Percentiles rank a stretch among this genome's conserved stretches.
These are phyloP conservation scores for Montipora capitata DNA, from an alignment of 92 coral and sea anemone species.

Conservation along the genomic window DNA sequence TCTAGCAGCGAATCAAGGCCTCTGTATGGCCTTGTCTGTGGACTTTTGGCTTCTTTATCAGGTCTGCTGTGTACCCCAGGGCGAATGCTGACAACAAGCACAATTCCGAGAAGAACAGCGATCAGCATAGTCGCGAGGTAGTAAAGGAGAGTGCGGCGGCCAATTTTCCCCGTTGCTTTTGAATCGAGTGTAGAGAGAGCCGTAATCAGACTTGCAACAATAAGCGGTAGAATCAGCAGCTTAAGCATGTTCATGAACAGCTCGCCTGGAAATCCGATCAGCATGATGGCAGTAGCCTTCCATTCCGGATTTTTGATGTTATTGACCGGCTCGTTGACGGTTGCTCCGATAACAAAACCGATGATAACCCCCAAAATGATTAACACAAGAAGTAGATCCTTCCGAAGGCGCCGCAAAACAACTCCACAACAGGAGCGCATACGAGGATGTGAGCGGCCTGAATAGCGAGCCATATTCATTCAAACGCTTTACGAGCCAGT, in stretches of 20 bases:
- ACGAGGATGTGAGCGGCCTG: background rate
- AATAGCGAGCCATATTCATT: constrained; percentile 24
- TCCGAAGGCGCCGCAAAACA: constrained; percentile 68
- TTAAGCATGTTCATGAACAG: constrained; percentile 94
- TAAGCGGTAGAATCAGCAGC: constrained; percentile 88
- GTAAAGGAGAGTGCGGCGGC: constrained; percentile 91
- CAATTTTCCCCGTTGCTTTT: constrained; percentile 91
- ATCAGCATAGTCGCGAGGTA: constrained; percentile 82
- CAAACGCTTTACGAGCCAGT: background rate
- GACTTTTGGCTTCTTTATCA: constrained; percentile 26
- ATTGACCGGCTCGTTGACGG: constrained; percentile 83
- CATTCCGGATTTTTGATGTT: constrained; percentile 83
- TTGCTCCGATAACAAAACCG: constrained; percentile 86
- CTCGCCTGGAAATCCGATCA: constrained; percentile 95
- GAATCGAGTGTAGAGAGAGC: constrained; percentile 93
- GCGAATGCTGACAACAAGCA: constrained; percentile 88
- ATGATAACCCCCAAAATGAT: constrained; percentile 85
- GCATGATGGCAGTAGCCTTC: constrained; percentile 79
- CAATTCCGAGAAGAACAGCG: constrained; percentile 90
- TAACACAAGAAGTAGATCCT: constrained; percentile 84
- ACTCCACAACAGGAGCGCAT: constrained; percentile 48
- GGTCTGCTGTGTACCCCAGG: constrained; percentile 90
- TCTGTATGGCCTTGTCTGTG: constrained; percentile 73
- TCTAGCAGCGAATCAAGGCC: constrained; percentile 95
- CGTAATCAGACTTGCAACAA: constrained; percentile 88